phyloP scores from a whole-genome alignment of 2,888 invertebrate genomes.

The Allygus modestus region DNA sequence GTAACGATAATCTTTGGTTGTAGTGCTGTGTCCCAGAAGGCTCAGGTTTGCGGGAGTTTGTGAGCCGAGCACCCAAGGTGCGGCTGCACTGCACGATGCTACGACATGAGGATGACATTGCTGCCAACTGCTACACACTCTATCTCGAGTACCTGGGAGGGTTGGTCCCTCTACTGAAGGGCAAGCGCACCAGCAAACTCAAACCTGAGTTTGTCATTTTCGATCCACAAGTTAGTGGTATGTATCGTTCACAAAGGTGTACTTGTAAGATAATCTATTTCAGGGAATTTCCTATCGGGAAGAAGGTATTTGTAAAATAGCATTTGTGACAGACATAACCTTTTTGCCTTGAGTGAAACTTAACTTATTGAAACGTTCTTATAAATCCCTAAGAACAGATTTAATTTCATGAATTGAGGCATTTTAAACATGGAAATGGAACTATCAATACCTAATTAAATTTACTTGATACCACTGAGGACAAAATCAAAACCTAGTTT shows the following conservation, averaged over 20 bases:
- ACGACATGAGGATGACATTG: slow-evolving; percentile 88
- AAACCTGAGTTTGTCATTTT: slow-evolving; percentile 99
- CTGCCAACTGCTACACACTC: slow-evolving; percentile 88
- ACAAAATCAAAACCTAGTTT: no score
- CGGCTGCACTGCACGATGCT: slow-evolving; percentile 99
- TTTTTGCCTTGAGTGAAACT: no score
- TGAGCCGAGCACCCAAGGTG: slow-evolving; percentile 92
- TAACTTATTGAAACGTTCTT: no score
- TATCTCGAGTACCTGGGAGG: slow-evolving; percentile 98
- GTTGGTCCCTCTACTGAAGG: slow-evolving; percentile 96
- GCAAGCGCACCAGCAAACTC: slow-evolving; percentile 96
- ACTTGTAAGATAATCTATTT: neutral
- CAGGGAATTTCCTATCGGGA: neutral
- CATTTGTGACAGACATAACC: neutral
- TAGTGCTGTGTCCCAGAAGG: slow-evolving; percentile 97
- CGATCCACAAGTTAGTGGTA: slow-evolving; percentile 91
- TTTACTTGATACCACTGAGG: no score
- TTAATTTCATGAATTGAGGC: no score
- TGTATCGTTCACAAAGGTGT: slow-evolving; percentile 66
- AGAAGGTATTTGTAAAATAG: slow-evolving; percentile 10
- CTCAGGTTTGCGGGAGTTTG: slow-evolving; percentile 92
- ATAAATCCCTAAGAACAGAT: no score
- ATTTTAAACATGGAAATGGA: no score
- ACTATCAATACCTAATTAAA: no score
- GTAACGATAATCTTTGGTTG: no score